A percentile compares a stretch with the other conserved stretches of the same genome.
These are phyloP conservation scores for Chymomyza costata DNA, from an alignment of 1,140 invertebrate species.

Conservation along the genomic window DNA sequence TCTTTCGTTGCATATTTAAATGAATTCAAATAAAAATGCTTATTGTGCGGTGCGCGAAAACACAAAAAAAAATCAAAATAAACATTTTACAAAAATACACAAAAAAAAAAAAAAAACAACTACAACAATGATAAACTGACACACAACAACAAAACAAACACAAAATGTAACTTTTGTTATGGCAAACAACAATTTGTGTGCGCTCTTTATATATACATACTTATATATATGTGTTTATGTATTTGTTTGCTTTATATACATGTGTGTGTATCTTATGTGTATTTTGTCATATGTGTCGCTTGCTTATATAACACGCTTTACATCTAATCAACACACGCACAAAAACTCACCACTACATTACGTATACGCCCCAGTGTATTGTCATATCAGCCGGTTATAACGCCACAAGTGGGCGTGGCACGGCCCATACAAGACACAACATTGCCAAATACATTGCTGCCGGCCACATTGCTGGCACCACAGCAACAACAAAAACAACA, in stretches of 20 bases:
- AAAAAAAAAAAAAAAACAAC: conserved; percentile 10
- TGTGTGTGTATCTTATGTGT: conserved; percentile 16
- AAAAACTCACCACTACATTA: conserved; percentile 11
- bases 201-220: conserved; percentile 11
- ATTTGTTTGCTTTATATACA: conserved; percentile 1
- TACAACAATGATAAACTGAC: no score
- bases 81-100: conserved; percentile 23
- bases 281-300: conserved; percentile 18
- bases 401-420: conserved; percentile 35
- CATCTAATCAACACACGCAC: conserved; percentile 8
- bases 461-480: conserved; percentile 25
- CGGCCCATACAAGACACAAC: conserved; percentile 37
- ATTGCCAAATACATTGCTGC: conserved; percentile 15
- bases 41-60: conserved; percentile 33
- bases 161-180: no score
- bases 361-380: conserved; percentile 49
- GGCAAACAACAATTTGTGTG: no score
- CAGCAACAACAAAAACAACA: conserved; percentile 23
- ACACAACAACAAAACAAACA: no score
- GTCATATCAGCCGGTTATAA: conserved; percentile 58
- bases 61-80: conserved; percentile 9
- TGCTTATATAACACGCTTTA: conserved; percentile 22
- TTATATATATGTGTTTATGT: conserved; percentile 5
- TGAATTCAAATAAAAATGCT: conserved; percentile 10
- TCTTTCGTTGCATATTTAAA: conserved; percentile 32